Evolutionary conservation across 2,113 vertebrate species (phyloP).

Genomic region (Limnothrissa miodon): DNA sequence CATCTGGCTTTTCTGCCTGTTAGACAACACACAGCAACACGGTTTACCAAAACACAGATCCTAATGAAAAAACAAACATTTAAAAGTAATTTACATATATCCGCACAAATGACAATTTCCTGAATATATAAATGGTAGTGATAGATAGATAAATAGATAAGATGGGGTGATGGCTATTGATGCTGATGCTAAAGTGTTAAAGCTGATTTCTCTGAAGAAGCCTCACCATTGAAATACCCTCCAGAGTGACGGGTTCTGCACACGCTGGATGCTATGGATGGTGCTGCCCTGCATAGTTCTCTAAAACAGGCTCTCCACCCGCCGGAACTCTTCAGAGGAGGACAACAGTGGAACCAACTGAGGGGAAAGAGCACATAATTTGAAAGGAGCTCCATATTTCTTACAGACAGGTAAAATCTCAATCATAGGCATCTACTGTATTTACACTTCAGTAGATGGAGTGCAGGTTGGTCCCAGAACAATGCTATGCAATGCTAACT

Average conservation of each 20-base stretch:
- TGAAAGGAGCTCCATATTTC: no score
- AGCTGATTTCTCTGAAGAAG: background rate
- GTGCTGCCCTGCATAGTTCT: conserved; percentile 71
- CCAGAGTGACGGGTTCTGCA: conserved; percentile 83
- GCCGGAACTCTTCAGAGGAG: conserved; percentile 55
- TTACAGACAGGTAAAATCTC: no score
- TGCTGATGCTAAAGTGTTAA: background rate
- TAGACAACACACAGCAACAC: no score
- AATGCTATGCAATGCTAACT: no score
- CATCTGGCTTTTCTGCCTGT: conserved; percentile 81
- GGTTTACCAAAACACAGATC: no score
- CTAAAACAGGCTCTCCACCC: conserved; percentile 66
- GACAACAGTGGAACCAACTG: conserved; percentile 68
- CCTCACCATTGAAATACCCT: conserved; percentile 79
- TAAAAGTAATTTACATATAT: background rate
- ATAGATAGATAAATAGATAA: no score
- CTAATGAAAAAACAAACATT: no score
- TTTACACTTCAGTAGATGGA: no score
- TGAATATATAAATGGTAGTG: no score
- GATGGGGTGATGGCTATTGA: background rate
- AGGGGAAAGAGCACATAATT: conserved; percentile 14
- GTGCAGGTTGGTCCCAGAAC: no score
- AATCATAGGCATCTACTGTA: no score
- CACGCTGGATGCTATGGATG: conserved; percentile 75
- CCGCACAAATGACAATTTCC: no score